Conservation (phyloP, 2,797 vertebrate genomes). For the Masticophis lateralis region DNA sequence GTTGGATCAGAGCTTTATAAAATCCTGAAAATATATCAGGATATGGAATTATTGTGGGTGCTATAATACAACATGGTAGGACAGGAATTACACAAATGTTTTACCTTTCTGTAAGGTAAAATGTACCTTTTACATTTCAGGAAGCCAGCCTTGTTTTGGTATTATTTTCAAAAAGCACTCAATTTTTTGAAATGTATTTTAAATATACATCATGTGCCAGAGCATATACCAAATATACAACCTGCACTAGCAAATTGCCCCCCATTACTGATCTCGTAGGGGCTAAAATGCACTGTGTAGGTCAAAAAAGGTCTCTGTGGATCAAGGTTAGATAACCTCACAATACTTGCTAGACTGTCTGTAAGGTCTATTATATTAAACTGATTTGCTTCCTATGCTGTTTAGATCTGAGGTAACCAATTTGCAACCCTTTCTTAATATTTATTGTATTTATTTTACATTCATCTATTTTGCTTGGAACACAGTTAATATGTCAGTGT, state of each 20-base stretch:
- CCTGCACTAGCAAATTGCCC: not conserved
- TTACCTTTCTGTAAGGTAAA: not conserved
- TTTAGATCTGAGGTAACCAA: not conserved
- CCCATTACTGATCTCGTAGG: not conserved
- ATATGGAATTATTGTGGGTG: conserved; percentile 26
- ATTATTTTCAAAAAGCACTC: conserved; percentile 51
- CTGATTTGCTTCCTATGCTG: not conserved
- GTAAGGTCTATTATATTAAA: not conserved
- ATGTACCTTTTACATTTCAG: conserved; percentile 11
- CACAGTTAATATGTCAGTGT: not conserved
- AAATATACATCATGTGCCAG: not conserved
- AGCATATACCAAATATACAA: conserved; percentile 13
- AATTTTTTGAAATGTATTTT: conserved; percentile 48
- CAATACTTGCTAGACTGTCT: not conserved
- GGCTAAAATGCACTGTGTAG: conserved; percentile 8
- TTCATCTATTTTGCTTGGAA: not conserved
- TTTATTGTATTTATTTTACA: not conserved
- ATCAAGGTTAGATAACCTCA: conserved; percentile 2
- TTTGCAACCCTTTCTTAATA: not conserved
- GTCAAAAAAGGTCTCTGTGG: not conserved
- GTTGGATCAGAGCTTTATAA: not conserved
- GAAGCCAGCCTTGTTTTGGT: not conserved
- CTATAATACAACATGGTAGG: conserved; percentile 4
- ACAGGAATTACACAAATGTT: conserved; percentile 10
- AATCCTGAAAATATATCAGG: conserved; percentile 34